A percentile compares a stretch with the other conserved stretches of the same genome.
These are phyloP conservation scores for Melinaea menophilus DNA, from an alignment of 2,888 invertebrate genomes.

Conservation along the genomic window DNA sequence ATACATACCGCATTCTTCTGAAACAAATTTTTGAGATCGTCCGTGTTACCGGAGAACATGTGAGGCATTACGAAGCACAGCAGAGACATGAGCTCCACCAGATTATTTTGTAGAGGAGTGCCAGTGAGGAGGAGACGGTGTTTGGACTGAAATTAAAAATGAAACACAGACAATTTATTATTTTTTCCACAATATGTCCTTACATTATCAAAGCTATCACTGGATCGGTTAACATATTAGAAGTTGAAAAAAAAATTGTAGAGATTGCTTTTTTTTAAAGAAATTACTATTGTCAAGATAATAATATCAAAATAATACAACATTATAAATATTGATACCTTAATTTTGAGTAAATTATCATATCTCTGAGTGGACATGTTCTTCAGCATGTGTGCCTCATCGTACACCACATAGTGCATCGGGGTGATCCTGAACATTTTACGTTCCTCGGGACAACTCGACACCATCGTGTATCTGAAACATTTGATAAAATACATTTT, in stretches of 20 bases:
- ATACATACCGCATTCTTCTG: slow-evolving; percentile 81
- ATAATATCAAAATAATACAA: neutral
- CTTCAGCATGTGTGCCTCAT: slow-evolving; percentile 98
- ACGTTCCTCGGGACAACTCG: slow-evolving; percentile 91
- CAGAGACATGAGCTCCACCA: slow-evolving; percentile 96
- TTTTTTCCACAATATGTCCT: too few relatives aligned
- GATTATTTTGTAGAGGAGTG: slow-evolving; percentile 97
- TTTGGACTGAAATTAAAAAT: slow-evolving; percentile 79
- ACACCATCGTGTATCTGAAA: slow-evolving; percentile 83
- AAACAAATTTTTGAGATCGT: slow-evolving; percentile 92
- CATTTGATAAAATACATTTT: neutral
- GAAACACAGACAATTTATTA: too few relatives aligned
- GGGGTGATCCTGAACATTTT: slow-evolving; percentile 93
- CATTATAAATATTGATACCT: slow-evolving; percentile 61
- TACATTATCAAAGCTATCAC: too few relatives aligned
- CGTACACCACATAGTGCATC: slow-evolving; percentile 95
- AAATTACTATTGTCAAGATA: too few relatives aligned
- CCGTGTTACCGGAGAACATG: slow-evolving; percentile 92
- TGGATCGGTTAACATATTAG: too few relatives aligned
- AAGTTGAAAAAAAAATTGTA: too few relatives aligned
- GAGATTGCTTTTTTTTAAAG: too few relatives aligned
- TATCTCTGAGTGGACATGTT: slow-evolving; percentile 97
- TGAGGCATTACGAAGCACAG: slow-evolving; percentile 98
- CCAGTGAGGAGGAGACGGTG: slow-evolving; percentile 94
- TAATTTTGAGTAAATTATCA: slow-evolving; percentile 91